A percentile compares a stretch with the other conserved stretches of the same genome.
Evolutionary conservation across 1,140 invertebrate genomes (phyloP).

Genomic region (Vanessa atalanta): DNA sequence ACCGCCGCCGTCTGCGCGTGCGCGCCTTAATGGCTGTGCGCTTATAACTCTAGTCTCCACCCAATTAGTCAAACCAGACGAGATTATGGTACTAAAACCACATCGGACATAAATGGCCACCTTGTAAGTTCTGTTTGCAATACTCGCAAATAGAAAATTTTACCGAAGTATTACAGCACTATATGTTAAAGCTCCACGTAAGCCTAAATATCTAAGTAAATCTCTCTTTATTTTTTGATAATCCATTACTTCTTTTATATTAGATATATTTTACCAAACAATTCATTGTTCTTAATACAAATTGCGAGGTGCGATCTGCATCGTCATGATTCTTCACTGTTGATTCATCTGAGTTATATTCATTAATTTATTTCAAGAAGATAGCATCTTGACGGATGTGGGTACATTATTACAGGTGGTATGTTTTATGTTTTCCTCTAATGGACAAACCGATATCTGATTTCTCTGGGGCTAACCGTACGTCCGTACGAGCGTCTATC

Average conservation of each 20-base stretch:
- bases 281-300: constrained; percentile 48
- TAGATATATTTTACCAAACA: constrained; percentile 28
- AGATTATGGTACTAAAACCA: constrained; percentile 50
- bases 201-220: no score
- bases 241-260: constrained; percentile 26
- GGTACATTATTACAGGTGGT: constrained; percentile 68
- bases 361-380: constrained; percentile 68
- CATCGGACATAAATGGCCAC: constrained; percentile 43
- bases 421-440: constrained; percentile 74
- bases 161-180: neutral
- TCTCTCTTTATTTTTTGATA: neutral
- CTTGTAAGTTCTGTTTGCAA: constrained; percentile 12
- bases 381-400: constrained; percentile 74
- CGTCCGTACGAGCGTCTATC: constrained; percentile 50
- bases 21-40: constrained; percentile 48
- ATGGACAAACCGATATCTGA: constrained; percentile 64
- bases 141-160: neutral
- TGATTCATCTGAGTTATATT: constrained; percentile 63
- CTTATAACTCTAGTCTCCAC: constrained; percentile 54
- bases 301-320: constrained; percentile 59
- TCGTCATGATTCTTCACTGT: constrained; percentile 55
- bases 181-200: neutral
- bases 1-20: constrained; percentile 47
- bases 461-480: constrained; percentile 43
- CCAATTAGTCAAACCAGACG: constrained; percentile 58